phyloP scores from a whole-genome alignment of 2,888 invertebrate species.

The Plebejus argus region DNA sequence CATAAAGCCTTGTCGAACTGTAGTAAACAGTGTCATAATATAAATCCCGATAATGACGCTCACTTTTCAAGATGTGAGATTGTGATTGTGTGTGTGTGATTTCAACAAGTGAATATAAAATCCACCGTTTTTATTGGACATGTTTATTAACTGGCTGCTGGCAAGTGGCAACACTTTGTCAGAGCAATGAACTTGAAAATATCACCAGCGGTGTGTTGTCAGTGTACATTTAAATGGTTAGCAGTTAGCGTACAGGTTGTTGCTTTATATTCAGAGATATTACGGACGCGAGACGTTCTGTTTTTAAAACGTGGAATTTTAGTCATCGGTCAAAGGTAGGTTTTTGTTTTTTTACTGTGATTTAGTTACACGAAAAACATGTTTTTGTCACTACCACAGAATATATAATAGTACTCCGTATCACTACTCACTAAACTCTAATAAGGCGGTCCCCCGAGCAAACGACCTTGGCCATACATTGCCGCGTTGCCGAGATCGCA shows the following conservation, averaged over 20 bases:
- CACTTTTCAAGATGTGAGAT: no score
- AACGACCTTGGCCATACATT: no score
- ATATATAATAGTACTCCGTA: no score
- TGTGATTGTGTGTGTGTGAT: no score
- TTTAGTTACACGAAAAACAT: not conserved
- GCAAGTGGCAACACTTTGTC: not conserved
- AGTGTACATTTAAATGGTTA: not conserved
- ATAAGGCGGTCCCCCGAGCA: no score
- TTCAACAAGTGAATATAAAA: no score
- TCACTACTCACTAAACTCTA: no score
- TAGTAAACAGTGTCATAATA: not conserved
- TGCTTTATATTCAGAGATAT: not conserved
- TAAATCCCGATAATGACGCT: not conserved
- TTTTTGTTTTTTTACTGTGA: not conserved
- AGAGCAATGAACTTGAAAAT: conserved; percentile 13
- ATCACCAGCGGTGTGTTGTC: not conserved
- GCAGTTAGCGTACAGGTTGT: not conserved
- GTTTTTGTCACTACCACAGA: not conserved
- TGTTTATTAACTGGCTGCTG: not conserved
- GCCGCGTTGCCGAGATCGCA: no score
- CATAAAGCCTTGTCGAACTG: no score
- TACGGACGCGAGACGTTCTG: not conserved
- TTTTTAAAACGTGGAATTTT: not conserved
- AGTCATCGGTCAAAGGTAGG: not conserved
- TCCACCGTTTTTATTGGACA: not conserved